Percentiles rank a stretch among this genome's conserved stretches.
These are phyloP conservation scores for Amphiduros pacificus DNA, from an alignment of 2,888 invertebrate genomes.

Conservation along the genomic window DNA sequence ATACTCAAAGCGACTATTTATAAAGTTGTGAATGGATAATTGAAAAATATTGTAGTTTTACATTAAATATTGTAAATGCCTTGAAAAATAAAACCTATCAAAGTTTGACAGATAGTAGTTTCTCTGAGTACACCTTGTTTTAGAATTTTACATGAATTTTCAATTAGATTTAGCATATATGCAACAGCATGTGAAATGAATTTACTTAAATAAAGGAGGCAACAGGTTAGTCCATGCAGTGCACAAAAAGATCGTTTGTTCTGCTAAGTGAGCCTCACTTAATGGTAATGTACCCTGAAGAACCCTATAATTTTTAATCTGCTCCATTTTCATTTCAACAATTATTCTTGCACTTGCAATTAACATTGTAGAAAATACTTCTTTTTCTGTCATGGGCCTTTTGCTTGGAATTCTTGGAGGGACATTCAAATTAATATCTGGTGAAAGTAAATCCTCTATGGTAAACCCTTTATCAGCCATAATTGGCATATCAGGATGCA, in stretches of 20 bases:
- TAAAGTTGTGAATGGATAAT: too few relatives aligned
- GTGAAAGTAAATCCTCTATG: not conserved
- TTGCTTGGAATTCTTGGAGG: not conserved
- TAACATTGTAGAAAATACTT: not conserved
- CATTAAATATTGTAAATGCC: too few relatives aligned
- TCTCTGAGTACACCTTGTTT: too few relatives aligned
- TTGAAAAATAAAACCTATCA: too few relatives aligned
- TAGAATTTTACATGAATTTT: too few relatives aligned
- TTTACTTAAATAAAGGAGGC: constrained; percentile 5
- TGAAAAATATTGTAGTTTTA: too few relatives aligned
- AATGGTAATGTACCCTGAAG: not conserved
- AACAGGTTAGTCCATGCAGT: constrained; percentile 1
- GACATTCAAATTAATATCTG: not conserved
- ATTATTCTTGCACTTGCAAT: not conserved
- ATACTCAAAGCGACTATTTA: too few relatives aligned
- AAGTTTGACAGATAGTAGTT: too few relatives aligned
- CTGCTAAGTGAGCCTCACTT: not conserved
- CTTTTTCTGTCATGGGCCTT: not conserved
- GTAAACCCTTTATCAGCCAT: constrained; percentile 3
- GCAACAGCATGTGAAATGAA: too few relatives aligned
- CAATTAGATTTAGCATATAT: too few relatives aligned
- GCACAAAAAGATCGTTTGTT: not conserved
- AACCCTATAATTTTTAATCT: not conserved
- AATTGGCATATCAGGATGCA: not conserved
- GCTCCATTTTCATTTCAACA: constrained; percentile 5